Evolutionary conservation across 2,888 invertebrate genomes (phyloP).

Genomic region (Neocrepidodera transversa): DNA sequence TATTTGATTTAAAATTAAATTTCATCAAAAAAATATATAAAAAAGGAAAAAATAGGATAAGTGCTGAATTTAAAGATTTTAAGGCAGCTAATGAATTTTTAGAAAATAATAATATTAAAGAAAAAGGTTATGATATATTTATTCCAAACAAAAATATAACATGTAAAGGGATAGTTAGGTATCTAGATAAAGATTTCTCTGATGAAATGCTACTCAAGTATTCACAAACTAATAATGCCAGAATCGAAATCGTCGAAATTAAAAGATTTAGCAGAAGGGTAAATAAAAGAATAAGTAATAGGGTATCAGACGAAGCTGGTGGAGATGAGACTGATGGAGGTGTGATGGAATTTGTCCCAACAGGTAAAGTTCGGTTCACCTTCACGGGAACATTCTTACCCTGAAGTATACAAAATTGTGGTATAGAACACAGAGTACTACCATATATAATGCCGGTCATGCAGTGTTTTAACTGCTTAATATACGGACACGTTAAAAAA

Average conservation of each 20-base stretch:
- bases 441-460: constrained; percentile 18
- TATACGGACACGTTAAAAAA: constrained; percentile 11
- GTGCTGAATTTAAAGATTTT: background rate
- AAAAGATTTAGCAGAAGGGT: background rate
- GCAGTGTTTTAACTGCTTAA: constrained; percentile 13
- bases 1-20: constrained; percentile 14
- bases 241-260: background rate
- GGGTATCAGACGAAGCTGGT: background rate
- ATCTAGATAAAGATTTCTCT: background rate
- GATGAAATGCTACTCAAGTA: constrained; percentile 2
- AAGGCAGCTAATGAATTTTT: background rate
- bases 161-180: background rate
- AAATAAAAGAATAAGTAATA: background rate
- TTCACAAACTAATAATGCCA: background rate
- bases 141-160: constrained; percentile 6
- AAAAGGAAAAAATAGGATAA: constrained; percentile 14
- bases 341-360: background rate
- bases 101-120: background rate
- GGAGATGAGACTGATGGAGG: too few relatives aligned
- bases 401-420: background rate
- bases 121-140: constrained; percentile 3
- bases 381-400: constrained; percentile 7
- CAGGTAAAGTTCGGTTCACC: constrained; percentile 2
- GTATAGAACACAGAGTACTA: constrained; percentile 8
- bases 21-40: constrained; percentile 13